A percentile compares a stretch with the other conserved stretches of the same genome.
Conservation (phyloP, 1,140 invertebrate species). For the Lepidurus couesii region DNA sequence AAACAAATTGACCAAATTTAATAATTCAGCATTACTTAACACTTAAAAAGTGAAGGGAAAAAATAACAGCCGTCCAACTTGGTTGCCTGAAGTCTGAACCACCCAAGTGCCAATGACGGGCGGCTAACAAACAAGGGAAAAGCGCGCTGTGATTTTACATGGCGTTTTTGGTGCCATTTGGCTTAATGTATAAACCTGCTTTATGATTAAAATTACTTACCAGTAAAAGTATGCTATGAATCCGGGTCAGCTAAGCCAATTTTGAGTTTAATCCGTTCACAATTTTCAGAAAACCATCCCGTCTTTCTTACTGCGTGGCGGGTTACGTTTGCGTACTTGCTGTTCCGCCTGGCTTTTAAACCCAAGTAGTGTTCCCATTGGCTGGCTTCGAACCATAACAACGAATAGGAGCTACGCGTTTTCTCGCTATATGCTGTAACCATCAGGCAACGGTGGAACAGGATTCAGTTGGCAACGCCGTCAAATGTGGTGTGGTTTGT, state of each 20-base stretch:
- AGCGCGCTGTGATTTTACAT: not conserved
- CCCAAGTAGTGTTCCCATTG: not conserved
- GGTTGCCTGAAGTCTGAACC: not conserved
- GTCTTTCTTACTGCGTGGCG: constrained; percentile 3
- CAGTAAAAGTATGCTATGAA: not conserved
- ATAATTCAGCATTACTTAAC: not conserved
- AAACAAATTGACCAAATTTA: not conserved
- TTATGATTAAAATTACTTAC: not conserved
- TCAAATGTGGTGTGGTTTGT: not conserved
- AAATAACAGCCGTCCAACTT: not conserved
- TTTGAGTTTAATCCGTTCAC: not conserved
- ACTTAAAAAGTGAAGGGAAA: not conserved
- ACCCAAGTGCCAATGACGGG: not conserved
- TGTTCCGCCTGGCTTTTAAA: constrained; percentile 6
- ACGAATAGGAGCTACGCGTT: not conserved
- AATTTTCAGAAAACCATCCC: not conserved
- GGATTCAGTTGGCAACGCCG: not conserved
- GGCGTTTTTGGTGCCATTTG: not conserved
- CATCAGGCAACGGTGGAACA: not conserved
- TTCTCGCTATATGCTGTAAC: not conserved
- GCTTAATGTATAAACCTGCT: not conserved
- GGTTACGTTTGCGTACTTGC: not conserved
- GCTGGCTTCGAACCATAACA: not conserved
- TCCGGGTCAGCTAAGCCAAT: not conserved
- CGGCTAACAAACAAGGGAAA: not conserved